Conservation (phyloP, 2,888 invertebrate species). For the Oeneis ivallda region DNA sequence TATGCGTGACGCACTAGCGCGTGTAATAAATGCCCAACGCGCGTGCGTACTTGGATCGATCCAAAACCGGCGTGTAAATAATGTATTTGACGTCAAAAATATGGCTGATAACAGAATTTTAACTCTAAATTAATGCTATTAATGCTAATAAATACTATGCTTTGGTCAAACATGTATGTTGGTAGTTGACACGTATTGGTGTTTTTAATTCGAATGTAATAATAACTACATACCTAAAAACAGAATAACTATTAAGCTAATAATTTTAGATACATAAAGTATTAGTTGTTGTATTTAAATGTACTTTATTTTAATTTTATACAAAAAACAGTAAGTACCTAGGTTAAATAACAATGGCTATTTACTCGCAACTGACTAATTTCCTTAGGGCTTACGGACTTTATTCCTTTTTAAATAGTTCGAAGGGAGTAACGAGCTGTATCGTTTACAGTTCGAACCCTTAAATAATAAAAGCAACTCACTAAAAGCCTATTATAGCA, state of each 20-base stretch:
- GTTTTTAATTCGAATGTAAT: constrained; percentile 1
- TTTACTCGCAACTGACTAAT: not conserved
- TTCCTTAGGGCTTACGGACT: not conserved
- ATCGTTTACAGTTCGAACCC: constrained; percentile 10
- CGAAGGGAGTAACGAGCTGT: not conserved
- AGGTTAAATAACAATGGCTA: not conserved
- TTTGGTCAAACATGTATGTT: not conserved
- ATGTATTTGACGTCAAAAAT: constrained; percentile 62
- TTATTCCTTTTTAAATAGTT: constrained; percentile 3
- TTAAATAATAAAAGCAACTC: constrained; percentile 26
- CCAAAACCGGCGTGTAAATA: constrained; percentile 67
- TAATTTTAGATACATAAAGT: not conserved
- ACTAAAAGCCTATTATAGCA: constrained; percentile 16
- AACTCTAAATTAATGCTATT: constrained; percentile 40
- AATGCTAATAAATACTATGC: not conserved
- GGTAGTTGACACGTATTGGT: not conserved
- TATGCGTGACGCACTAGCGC: constrained; percentile 45
- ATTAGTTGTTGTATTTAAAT: not conserved
- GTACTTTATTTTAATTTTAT: not conserved
- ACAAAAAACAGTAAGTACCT: not conserved
- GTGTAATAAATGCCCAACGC: constrained; percentile 65
- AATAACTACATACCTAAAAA: too few relatives aligned
- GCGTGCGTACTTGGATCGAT: constrained; percentile 76
- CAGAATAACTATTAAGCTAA: too few relatives aligned
- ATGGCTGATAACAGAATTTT: constrained; percentile 36